phyloP scores from a whole-genome alignment of 2,113 vertebrate species.

The Phalacrocorax aristotelis region DNA sequence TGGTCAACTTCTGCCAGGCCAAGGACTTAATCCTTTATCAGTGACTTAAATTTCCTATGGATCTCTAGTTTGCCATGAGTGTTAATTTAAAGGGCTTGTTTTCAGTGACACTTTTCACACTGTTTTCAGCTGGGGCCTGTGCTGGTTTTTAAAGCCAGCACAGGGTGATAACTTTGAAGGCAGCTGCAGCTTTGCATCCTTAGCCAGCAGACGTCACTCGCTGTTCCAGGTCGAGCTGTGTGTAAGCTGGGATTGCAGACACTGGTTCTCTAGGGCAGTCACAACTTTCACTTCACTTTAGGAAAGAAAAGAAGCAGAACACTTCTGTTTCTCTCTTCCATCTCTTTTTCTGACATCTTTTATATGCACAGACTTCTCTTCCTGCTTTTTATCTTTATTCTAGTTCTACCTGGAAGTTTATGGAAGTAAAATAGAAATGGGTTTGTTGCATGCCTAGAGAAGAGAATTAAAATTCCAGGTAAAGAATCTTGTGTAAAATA shows the following conservation, averaged over 20 bases:
- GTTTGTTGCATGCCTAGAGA: background rate
- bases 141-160: background rate
- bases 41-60: background rate
- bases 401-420: background rate
- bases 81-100: background rate
- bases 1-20: background rate
- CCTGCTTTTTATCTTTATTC: background rate
- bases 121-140: background rate
- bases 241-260: background rate
- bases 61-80: background rate
- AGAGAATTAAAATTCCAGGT: background rate
- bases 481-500: background rate
- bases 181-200: background rate
- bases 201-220: background rate
- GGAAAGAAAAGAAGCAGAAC: background rate
- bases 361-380: accelerated
- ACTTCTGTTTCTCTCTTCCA: background rate
- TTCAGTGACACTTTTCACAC: background rate
- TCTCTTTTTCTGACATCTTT: background rate
- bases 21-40: background rate
- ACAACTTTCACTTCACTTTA: background rate
- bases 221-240: background rate
- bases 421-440: background rate
- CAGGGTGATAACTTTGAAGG: background rate
- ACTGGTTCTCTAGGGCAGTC: background rate